Conservation (phyloP, 1,140 invertebrate genomes). For the Temnothorax nylanderi region DNA sequence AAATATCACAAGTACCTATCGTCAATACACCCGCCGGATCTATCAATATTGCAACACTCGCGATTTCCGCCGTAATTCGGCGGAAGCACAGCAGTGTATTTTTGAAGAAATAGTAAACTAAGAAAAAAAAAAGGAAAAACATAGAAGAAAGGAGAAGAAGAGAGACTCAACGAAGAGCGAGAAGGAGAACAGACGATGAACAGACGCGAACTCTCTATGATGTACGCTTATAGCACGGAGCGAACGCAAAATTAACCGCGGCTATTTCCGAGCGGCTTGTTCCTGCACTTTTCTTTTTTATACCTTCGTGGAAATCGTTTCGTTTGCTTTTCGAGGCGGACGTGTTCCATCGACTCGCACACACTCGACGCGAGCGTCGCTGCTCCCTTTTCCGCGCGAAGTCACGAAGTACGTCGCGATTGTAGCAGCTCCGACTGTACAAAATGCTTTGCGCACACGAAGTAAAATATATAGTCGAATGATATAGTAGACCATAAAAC, state of each 20-base stretch:
- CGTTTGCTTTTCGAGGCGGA: slow-evolving; percentile 51
- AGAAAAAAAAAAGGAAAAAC: not conserved
- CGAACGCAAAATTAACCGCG: slow-evolving; percentile 76
- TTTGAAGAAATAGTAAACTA: not conserved
- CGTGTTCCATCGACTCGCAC: slow-evolving; percentile 36
- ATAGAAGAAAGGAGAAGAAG: not conserved
- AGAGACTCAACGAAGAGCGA: slow-evolving; percentile 17
- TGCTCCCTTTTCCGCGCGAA: slow-evolving; percentile 25
- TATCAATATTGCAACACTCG: not conserved
- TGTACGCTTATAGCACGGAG: slow-evolving; percentile 75
- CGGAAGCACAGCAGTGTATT: not conserved
- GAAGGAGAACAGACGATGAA: slow-evolving; percentile 74
- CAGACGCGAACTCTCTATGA: slow-evolving; percentile 76
- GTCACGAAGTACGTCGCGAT: not conserved
- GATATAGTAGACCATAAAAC: not conserved
- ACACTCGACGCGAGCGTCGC: slow-evolving; percentile 8
- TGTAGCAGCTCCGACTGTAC: not conserved
- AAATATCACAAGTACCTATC: not conserved
- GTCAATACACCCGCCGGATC: not conserved
- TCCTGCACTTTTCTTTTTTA: slow-evolving; percentile 72
- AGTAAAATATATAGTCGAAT: slow-evolving; percentile 12
- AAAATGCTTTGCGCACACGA: not conserved
- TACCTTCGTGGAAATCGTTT: slow-evolving; percentile 61
- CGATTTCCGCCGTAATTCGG: not conserved
- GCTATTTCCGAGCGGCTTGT: slow-evolving; percentile 73